Conservation (phyloP, 1,140 invertebrate species). For the Drosophila punjabiensis region DNA sequence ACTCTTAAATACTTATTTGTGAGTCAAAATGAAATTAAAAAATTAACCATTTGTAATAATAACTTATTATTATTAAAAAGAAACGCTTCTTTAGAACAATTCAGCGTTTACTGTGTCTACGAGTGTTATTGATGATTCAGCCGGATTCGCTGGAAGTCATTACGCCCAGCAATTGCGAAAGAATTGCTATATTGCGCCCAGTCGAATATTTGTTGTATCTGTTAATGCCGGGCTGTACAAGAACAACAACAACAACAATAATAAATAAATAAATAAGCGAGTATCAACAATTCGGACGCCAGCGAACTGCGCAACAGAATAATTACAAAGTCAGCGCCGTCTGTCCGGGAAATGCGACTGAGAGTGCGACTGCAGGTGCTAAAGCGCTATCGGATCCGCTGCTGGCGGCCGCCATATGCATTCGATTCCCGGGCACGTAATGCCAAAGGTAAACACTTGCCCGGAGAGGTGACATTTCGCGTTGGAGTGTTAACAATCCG, state of each 20-base stretch:
- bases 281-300: constrained; percentile 33
- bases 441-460: constrained; percentile 63
- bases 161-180: constrained; percentile 15
- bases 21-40: too few relatives aligned
- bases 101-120: constrained; percentile 5
- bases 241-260: background rate
- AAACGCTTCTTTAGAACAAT: background rate
- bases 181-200: constrained; percentile 13
- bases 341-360: constrained; percentile 51
- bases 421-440: constrained; percentile 61
- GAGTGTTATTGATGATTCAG: constrained; percentile 23
- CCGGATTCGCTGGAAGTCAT: constrained; percentile 6
- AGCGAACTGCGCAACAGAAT: constrained; percentile 71
- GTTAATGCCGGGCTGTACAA: constrained; percentile 25
- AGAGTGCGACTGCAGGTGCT: constrained; percentile 56
- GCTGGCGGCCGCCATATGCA: constrained; percentile 58
- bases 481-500: constrained; percentile 21
- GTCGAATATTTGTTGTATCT: constrained; percentile 24
- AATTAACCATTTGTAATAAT: too few relatives aligned
- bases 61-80: too few relatives aligned
- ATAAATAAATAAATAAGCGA: constrained; percentile 35
- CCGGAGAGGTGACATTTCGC: constrained; percentile 29
- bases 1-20: too few relatives aligned
- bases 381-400: constrained; percentile 17
- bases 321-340: constrained; percentile 69